phyloP scores from a whole-genome alignment of 2,888 invertebrate genomes.

The Hermodice carunculata region DNA sequence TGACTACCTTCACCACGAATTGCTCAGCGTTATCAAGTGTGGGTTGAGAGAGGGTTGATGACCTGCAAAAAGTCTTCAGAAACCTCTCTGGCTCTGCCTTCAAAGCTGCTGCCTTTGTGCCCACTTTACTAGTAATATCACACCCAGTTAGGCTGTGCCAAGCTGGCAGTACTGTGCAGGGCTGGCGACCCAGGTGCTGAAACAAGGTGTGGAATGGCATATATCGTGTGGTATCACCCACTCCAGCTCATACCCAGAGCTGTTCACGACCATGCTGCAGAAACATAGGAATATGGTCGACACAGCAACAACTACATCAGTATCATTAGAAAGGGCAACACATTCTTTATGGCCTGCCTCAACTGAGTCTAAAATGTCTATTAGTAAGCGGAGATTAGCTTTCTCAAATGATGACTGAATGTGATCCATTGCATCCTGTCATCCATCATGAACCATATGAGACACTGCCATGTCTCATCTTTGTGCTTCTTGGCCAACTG shows the following conservation, averaged over 20 bases:
- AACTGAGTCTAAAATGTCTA: conserved; percentile 6
- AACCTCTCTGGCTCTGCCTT: conserved; percentile 17
- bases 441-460: conserved; percentile 3
- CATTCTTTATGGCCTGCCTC: conserved; percentile 19
- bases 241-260: conserved; percentile 23
- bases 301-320: not conserved
- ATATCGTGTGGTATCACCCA: conserved; percentile 1
- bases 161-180: conserved; percentile 17
- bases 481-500: no score
- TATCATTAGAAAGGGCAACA: conserved; percentile 17
- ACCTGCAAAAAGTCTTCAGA: not conserved
- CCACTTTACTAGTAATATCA: conserved; percentile 21
- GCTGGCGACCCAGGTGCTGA: conserved; percentile 5
- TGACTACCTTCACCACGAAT: conserved; percentile 15
- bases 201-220: conserved; percentile 8
- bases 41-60: conserved; percentile 1
- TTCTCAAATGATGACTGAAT: conserved; percentile 19
- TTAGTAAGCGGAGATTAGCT: conserved; percentile 15
- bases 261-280: conserved; percentile 10
- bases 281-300: conserved; percentile 19
- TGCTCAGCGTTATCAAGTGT: not conserved
- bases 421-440: not conserved
- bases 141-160: conserved; percentile 12
- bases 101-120: conserved; percentile 12
- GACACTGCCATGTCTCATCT: conserved; percentile 11